Evolutionary conservation across 2,888 invertebrate species (phyloP), one percentile per base, ranked within the genome.

Genomic region (Heliconius cydno): DNA sequence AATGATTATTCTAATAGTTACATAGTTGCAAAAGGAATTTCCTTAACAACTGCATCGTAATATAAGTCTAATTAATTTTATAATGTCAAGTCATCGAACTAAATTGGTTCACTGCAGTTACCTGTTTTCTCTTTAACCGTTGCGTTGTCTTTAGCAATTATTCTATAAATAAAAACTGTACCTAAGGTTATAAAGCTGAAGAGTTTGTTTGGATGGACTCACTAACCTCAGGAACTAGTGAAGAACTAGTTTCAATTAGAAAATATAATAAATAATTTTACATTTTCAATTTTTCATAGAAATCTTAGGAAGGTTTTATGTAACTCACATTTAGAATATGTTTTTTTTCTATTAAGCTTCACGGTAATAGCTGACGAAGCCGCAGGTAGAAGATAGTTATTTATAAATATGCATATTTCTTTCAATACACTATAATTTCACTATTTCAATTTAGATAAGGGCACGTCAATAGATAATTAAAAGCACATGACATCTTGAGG

Each of bases 71-170:
- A 65, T 80, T 65, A 70, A 25, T 78, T 70, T 74, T 46, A 28
- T 77, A 67, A 41, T 76, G 82, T 34, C 68, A 75, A 79, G 72
- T 82, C 77, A 80, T 79, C 34, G 52, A 13, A 41, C 30, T 72
- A 71, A 80, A 82, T 80, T 76, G 72, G 72, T 77, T 72, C 30
- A 72, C 12, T 77, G 63, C 63, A 77, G 63, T 75, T 65, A n/a
- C 60, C 25, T 46, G 72, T 68, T 72, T 76, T 77, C 34, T 46
- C 19, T 67, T 52, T 28, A 68, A 77, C 77, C 22, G 34, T 74
- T 57, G 25, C 19, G 34, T 74, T 57, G 25, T 41, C 41, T 41
- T 41, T 25, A 41, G 38, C n/a, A 38, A 38, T 68, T 38, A 38
- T 68, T 38, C n/a, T 65, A 28, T 28, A 28, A 28, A 65, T 28